Percentiles rank a stretch among this genome's conserved stretches.
Conservation (phyloP, 92 coral and sea anemone species). For the Epizoanthus rinbou region DNA sequence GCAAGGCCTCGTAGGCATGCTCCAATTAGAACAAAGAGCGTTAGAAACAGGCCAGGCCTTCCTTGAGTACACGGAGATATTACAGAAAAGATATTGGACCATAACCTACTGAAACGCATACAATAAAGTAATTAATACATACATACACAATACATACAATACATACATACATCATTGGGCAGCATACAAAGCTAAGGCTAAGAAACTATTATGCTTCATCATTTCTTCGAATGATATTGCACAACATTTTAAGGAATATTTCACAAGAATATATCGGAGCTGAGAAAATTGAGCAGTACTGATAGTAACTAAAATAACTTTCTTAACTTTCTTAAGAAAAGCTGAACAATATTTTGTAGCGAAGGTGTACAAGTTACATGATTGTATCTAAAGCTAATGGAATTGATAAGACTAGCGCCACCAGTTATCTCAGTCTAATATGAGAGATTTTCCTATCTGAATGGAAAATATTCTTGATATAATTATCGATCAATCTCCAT, state of each 20-base stretch:
- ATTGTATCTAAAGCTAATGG: too few relatives aligned
- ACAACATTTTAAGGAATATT: conserved; percentile 29
- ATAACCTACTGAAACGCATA: conserved; percentile 45
- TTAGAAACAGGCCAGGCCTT: conserved; percentile 41
- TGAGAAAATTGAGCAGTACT: background rate
- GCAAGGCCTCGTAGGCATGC: conserved; percentile 42
- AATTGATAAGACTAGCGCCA: too few relatives aligned
- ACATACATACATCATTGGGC: conserved; percentile 20
- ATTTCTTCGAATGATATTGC: background rate
- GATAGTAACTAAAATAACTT: background rate
- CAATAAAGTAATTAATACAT: conserved; percentile 34
- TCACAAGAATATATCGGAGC: conserved; percentile 29
- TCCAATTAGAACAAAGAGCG: conserved; percentile 38
- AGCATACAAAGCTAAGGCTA: background rate
- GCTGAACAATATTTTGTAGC: background rate
- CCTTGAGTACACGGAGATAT: conserved; percentile 54
- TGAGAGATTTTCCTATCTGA: too few relatives aligned
- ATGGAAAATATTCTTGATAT: conserved; percentile 28
- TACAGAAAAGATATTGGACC: conserved; percentile 43
- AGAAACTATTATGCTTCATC: background rate
- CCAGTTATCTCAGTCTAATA: too few relatives aligned
- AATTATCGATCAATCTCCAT: conserved; percentile 42
- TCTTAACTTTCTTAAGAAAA: background rate
- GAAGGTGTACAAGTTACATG: background rate
- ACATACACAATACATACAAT: too few relatives aligned